Percentiles rank a stretch among this genome's conserved stretches.
phyloP scores from a whole-genome alignment of 2,888 invertebrate genomes.

The Serripes groenlandicus region DNA sequence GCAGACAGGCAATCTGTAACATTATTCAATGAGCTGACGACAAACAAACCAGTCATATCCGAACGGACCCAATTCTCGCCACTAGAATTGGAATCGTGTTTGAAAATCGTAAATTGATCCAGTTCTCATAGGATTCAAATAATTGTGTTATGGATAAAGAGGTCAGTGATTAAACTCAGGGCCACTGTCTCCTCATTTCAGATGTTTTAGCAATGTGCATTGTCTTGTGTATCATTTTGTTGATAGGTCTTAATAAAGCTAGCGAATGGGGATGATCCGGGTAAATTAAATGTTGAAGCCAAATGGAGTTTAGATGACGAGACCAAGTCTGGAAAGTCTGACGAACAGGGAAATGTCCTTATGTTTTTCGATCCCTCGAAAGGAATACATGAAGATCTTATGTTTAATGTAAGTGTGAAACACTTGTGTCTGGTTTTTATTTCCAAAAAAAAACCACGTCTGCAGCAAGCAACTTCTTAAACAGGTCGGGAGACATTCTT shows the following conservation, averaged over 20 bases:
- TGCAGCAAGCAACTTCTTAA: too few species aligned
- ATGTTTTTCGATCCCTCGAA: neutral
- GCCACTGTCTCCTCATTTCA: neutral
- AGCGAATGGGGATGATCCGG: neutral
- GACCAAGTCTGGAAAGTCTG: neutral
- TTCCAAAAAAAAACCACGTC: too few species aligned
- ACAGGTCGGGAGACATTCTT: too few species aligned
- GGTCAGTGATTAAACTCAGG: neutral
- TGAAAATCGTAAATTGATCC: too few species aligned
- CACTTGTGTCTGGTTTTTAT: too few species aligned
- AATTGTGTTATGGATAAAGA: neutral
- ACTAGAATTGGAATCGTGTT: too few species aligned
- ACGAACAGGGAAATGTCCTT: neutral
- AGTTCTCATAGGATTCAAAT: too few species aligned
- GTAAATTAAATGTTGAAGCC: neutral
- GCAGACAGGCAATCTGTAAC: too few species aligned
- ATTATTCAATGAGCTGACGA: too few species aligned
- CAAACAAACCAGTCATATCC: too few species aligned
- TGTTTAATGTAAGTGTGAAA: neutral
- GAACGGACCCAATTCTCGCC: neutral
- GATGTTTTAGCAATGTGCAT: neutral
- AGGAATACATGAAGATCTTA: neutral
- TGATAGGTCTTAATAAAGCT: neutral
- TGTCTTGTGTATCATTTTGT: neutral
- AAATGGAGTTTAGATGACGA: neutral